Base-by-base conservation (phyloP, 2,797 vertebrate species). In the Petrocephalus sullivani region DNA sequence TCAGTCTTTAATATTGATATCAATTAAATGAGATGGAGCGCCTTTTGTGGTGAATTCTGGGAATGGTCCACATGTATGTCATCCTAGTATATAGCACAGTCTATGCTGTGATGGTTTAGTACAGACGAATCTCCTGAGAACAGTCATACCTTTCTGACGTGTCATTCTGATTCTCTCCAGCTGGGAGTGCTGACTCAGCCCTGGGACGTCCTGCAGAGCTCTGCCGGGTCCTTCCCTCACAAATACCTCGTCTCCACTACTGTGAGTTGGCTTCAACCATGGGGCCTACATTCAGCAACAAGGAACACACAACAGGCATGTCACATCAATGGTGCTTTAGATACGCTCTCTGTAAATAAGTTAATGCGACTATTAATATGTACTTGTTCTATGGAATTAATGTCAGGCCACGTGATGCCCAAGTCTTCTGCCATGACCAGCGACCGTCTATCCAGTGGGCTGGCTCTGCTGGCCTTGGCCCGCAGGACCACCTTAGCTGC, bases 341-440 rank as follows among this genome's bases (percentile, higher is more conserved):
- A 87, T 8, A 51, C 10, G 4, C 16, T 64, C n/a, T 37, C n/a
- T 0, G n/a, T n/a, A 46, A 49, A 49, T 64, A 51, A 16, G 16
- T 16, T 14, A 86, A 41, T n/a, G 49, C 16, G 6, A 41, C 51
- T 3, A 9, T n/a, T 4, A 10, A 51, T 7, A 86, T 56, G 92
- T 93, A 96, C 95, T 95, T 93, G 93, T 89, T 92, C 90, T 89
- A 89, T 92, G 90, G 89, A 93, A 89, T 85, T 91, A 19, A 90
- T 88, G 67, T 86, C 89, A 33, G 92, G 93, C 61, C 84, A 89
- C 21, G 75, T 71, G 49, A 49, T 53, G 14, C 90, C 92, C 57
- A 91, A 87, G 53, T 91, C 90, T 89, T 87, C 81, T 67, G 67
- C 90, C 89, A 89, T 90, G 87, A 89, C 91, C 87, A 89, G 67